Percentiles rank a stretch among this genome's conserved stretches.
Conservation (phyloP, 2,888 invertebrate genomes). For the Smittia sp. region DNA sequence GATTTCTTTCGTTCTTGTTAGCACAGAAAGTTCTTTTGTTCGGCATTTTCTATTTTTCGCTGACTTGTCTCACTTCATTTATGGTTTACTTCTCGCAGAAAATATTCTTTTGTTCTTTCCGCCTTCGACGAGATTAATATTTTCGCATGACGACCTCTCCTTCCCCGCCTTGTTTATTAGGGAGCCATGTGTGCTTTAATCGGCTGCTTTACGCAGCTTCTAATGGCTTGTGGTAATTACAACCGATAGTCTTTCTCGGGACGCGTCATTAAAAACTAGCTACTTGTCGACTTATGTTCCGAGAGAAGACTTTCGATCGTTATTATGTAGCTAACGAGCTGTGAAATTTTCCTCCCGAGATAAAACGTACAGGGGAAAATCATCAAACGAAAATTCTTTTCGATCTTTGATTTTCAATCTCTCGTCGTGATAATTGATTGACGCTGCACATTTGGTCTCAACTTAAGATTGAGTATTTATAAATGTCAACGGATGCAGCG, state of each 20-base stretch:
- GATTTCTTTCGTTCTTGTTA: too few species aligned
- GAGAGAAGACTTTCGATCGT: slow-evolving; percentile 19
- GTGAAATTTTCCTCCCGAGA: slow-evolving; percentile 3
- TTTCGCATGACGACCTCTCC: not conserved
- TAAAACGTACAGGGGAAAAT: not conserved
- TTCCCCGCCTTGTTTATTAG: not conserved
- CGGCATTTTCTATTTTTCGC: not conserved
- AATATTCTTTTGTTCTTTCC: not conserved
- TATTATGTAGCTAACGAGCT: slow-evolving; percentile 34
- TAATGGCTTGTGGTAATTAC: slow-evolving; percentile 29
- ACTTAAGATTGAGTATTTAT: not conserved
- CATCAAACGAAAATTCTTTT: not conserved
- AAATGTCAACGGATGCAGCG: too few species aligned
- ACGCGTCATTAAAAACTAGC: not conserved
- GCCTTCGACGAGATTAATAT: not conserved
- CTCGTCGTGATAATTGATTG: slow-evolving; percentile 25
- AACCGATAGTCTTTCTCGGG: not conserved
- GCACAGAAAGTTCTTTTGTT: slow-evolving; percentile 20
- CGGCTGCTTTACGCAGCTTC: not conserved
- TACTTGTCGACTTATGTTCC: slow-evolving; percentile 13
- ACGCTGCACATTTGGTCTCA: slow-evolving; percentile 15
- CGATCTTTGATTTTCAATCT: not conserved
- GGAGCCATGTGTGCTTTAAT: slow-evolving; percentile 10
- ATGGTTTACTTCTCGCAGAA: not conserved
- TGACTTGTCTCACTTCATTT: slow-evolving; percentile 21